Base-by-base conservation (phyloP, 2,797 vertebrate species). In the Nyctalus aviator region DNA sequence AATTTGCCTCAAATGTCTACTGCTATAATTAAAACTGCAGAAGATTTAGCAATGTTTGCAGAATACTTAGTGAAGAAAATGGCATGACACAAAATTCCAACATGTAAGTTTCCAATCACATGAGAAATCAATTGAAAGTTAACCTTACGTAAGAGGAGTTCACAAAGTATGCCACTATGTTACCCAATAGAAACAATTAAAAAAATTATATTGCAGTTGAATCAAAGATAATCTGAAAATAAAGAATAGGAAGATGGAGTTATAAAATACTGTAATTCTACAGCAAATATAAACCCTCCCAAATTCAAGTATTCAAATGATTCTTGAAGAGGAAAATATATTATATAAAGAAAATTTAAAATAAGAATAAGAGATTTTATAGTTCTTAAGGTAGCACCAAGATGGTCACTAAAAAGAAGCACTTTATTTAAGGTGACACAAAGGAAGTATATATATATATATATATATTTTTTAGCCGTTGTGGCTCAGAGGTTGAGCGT, bases 1-100 rank as follows among this genome's bases (percentile, higher is more conserved):
- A 72, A 79, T 79, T 87, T 83, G 0, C 37, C 32, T 89, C 18
- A 78, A 73, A 79, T 66, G 1, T 75, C 9, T 79, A 55, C 30
- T 23, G 64, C 1, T 30, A 48, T 48, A 82, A 30, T 11, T 2
- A 25, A 81, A 72, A 53, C 12, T 50, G 15, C 8, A 88, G 46
- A 82, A 86, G n/a, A 82, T 50, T 82, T 77, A 14, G 11, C n/a
- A 66, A 62, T 32, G 11, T 71, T 44, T 62, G 44, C 2, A 66
- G n/a, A 84, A 86, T 75, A 91, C 11, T 64, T 83, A 10, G 8
- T 84, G 73, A 89, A 86, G 4, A 73, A 73, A 86, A 48, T 71
- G 6, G 27, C 11, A 46, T 21, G 10, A 76, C 7, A 15, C 66
- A 7, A 62, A 92, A 91, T 66, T 85, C 15, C 32, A 44, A 46